These are phyloP conservation scores for Calephelis perditalis DNA, from an alignment of 2,888 invertebrate species.

Conservation along the genomic window DNA sequence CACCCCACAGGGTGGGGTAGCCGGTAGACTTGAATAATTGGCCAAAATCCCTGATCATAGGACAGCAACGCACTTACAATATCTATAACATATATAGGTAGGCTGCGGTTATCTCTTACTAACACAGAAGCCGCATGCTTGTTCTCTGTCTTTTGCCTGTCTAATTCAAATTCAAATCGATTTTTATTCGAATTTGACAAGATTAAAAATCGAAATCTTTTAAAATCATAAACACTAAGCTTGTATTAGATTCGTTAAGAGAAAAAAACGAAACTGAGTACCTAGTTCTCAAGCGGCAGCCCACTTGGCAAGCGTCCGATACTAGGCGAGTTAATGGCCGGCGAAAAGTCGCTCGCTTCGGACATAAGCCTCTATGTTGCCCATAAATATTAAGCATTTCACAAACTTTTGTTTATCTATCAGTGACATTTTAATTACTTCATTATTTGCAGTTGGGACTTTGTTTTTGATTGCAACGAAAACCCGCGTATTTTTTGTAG, in stretches of 20 bases:
- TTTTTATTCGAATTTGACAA: not conserved
- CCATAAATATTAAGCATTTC: constrained; percentile 18
- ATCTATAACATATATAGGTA: no score
- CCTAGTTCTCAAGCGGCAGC: constrained; percentile 42
- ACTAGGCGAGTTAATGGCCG: constrained; percentile 40
- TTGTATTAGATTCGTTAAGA: constrained; percentile 15
- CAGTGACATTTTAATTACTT: constrained; percentile 25
- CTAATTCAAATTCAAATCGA: no score
- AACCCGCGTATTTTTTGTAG: no score
- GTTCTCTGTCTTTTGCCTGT: no score
- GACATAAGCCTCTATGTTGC: constrained; percentile 15
- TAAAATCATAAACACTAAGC: constrained; percentile 2
- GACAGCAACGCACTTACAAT: no score
- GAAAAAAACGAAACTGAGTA: constrained; percentile 29
- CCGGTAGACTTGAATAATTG: no score
- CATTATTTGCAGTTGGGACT: no score
- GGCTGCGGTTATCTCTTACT: no score
- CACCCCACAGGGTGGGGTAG: no score
- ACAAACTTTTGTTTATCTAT: constrained; percentile 24
- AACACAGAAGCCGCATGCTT: no score
- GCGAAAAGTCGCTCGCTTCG: constrained; percentile 30
- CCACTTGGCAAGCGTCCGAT: constrained; percentile 43
- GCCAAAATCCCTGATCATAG: no score
- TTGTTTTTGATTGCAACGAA: no score
- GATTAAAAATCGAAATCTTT: constrained; percentile 6